These are phyloP conservation scores for Aricia artaxerxes DNA, from an alignment of 2,888 invertebrate genomes.

Conservation along the genomic window DNA sequence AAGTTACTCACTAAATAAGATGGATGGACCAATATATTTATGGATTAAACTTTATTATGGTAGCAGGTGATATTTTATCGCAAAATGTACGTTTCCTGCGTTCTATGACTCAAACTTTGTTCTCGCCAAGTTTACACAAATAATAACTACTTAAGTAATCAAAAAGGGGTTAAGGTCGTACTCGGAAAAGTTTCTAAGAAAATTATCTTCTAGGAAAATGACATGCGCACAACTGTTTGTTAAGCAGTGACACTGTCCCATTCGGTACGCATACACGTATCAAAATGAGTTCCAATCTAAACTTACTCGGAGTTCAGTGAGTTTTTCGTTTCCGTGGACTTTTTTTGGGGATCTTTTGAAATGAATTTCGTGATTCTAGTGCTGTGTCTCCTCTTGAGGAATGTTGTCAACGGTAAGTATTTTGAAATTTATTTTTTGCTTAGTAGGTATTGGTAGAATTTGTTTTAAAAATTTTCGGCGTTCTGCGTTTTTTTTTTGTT, in stretches of 20 bases:
- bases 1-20: too few relatives aligned
- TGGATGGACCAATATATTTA: too few relatives aligned
- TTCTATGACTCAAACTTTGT: background rate
- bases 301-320: background rate
- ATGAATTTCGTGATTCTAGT: background rate
- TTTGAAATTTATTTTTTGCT: background rate
- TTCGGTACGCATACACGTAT: background rate
- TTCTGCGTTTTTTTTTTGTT: too few relatives aligned
- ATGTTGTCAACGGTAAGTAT: background rate
- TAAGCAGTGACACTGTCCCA: background rate
- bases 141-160: background rate
- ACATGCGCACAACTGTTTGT: background rate
- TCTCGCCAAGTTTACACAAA: background rate
- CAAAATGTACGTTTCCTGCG: too few relatives aligned
- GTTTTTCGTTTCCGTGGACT: background rate
- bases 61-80: too few relatives aligned
- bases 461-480: too few relatives aligned
- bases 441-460: too few relatives aligned
- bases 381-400: background rate
- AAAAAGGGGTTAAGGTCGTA: conserved; percentile 2
- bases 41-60: too few relatives aligned
- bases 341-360: background rate
- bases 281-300: background rate
- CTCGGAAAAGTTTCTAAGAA: background rate
- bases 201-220: conserved; percentile 12